These are phyloP conservation scores for Leptinotarsa tumamoca DNA, from an alignment of 2,888 invertebrate species.

Conservation along the genomic window DNA sequence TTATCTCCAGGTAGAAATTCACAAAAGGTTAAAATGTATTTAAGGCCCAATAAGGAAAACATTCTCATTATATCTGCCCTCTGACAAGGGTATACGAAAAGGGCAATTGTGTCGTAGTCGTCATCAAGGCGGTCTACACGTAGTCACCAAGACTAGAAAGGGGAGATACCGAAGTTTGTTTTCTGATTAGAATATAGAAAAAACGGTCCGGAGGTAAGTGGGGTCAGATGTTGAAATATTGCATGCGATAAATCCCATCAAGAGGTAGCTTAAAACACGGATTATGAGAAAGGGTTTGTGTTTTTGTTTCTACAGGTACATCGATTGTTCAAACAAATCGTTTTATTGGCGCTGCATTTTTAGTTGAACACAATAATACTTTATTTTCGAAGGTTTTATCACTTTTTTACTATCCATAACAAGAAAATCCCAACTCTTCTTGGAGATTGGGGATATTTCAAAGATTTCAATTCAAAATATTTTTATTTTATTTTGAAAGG, in stretches of 20 bases:
- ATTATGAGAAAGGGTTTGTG: slow-evolving; percentile 9
- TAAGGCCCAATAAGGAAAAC: slow-evolving; percentile 39
- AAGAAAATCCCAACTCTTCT: not conserved
- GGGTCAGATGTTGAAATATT: slow-evolving; percentile 20
- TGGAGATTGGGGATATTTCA: no score
- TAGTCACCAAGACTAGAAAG: slow-evolving; percentile 17
- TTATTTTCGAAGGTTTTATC: not conserved
- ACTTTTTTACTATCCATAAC: not conserved
- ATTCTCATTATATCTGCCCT: slow-evolving; percentile 41
- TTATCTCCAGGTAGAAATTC: slow-evolving; percentile 45
- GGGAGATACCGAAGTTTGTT: slow-evolving; percentile 30
- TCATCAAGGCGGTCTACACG: slow-evolving; percentile 23
- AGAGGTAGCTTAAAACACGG: slow-evolving; percentile 4
- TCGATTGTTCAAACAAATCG: not conserved
- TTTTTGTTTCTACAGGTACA: slow-evolving; percentile 6
- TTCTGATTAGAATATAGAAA: slow-evolving; percentile 19
- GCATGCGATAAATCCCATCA: slow-evolving; percentile 7
- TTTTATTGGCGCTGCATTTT: not conserved
- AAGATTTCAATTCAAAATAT: no score
- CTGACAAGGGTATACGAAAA: slow-evolving; percentile 42
- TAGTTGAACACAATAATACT: not conserved
- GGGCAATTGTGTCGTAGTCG: slow-evolving; percentile 34
- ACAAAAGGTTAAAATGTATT: slow-evolving; percentile 41
- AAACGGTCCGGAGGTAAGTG: slow-evolving; percentile 8
- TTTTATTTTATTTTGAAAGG: no score